These are phyloP conservation scores for Enoplolaimus lenunculus DNA, from an alignment of 2,888 invertebrate species.

Conservation along the genomic window DNA sequence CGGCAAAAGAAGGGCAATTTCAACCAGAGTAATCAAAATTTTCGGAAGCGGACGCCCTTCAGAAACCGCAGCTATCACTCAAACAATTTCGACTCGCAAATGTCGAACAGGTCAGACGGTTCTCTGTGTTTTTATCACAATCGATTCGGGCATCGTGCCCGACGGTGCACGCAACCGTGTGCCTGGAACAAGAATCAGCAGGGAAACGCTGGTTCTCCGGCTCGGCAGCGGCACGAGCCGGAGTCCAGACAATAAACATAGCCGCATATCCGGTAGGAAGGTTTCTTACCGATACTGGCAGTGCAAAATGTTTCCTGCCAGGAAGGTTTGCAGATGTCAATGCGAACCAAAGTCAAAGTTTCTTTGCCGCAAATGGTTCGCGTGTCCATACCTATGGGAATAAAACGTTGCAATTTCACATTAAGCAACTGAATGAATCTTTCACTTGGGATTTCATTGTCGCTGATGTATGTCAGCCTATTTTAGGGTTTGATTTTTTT, in stretches of 20 bases:
- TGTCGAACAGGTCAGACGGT: neutral
- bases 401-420: neutral
- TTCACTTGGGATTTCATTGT: constrained; percentile 1
- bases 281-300: neutral
- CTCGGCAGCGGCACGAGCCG: neutral
- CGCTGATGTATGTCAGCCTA: neutral
- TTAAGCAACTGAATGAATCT: neutral
- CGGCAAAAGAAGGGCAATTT: too few species aligned
- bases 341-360: neutral
- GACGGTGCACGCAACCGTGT: neutral
- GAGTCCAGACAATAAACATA: neutral
- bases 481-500: neutral
- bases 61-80: too few species aligned
- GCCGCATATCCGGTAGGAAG: neutral
- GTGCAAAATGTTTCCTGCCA: neutral
- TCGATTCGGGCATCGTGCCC: constrained; percentile 2
- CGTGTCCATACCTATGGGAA: neutral
- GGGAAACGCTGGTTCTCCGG: neutral
- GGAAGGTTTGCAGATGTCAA: neutral
- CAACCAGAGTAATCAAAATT: too few species aligned
- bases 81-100: too few species aligned
- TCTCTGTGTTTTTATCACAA: neutral
- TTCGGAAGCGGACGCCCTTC: too few species aligned
- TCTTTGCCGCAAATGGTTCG: neutral
- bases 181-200: neutral